A percentile compares a stretch with the other conserved stretches of the same genome.
phyloP scores from a whole-genome alignment of 2,888 invertebrate genomes.

The Lepeophtheirus nordmannii region DNA sequence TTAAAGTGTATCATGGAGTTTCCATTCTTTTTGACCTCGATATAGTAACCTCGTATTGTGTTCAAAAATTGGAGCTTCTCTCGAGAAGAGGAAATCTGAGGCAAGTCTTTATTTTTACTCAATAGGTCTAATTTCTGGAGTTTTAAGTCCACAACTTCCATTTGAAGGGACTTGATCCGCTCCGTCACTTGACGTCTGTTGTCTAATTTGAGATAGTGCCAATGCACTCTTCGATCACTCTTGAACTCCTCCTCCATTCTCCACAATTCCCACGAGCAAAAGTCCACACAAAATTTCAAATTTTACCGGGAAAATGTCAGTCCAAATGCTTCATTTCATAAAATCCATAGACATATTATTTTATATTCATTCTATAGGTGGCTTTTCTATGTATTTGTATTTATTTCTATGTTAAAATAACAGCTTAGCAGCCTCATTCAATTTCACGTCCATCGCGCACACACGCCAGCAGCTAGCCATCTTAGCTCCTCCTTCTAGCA shows the following conservation, averaged over 20 bases:
- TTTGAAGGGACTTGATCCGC: background rate
- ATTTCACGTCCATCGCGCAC: no score
- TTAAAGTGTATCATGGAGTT: background rate
- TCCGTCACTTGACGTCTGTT: background rate
- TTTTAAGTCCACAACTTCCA: background rate
- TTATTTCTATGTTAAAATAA: no score
- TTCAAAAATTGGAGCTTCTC: background rate
- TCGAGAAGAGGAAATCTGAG: background rate
- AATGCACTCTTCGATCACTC: background rate
- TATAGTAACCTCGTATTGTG: background rate
- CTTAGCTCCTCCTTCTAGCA: no score
- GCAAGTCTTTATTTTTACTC: background rate
- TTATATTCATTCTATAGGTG: no score
- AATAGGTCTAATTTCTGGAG: background rate
- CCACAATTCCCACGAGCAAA: no score
- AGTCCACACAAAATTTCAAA: no score
- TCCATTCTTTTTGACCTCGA: background rate
- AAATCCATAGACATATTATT: no score
- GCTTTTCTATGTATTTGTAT: no score
- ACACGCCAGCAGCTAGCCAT: no score
- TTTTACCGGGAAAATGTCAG: no score
- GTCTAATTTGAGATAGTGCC: background rate
- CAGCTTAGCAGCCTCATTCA: no score
- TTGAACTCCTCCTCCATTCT: background rate
- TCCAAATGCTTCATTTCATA: no score